Base-by-base conservation (phyloP, 1,140 invertebrate species). In the Drosophila ambigua region DNA sequence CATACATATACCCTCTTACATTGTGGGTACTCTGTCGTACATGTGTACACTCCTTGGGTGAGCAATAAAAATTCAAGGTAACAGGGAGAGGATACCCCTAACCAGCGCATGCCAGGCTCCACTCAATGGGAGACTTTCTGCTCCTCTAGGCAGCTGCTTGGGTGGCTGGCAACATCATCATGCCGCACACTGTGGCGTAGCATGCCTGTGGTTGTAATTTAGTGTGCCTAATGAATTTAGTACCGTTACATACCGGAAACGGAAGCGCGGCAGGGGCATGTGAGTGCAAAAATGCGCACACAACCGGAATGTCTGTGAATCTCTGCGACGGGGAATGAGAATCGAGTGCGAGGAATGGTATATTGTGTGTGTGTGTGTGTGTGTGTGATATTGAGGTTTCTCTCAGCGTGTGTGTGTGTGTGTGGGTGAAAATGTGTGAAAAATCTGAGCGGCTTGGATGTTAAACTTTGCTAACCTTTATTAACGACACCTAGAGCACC, bases 171-270 rank as follows among this genome's bases (percentile, higher is more conserved):
- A 69, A 69, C 64, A 49, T 51, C 69, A 78, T 78, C 72, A 77
- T 76, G 65, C 76, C 58, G 11, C 31, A 35, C 31, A 11, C 31
- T 35, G 31, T 11, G 11, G 35, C 35, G 11, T 11, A 13, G 35
- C 35, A 39, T 68, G 66, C 63, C 72, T 82, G 83, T 62, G 83
- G 83, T 88, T 88, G 83, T 88, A 88, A 88, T 88, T 88, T 88
- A 88, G 83, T 88, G 83, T 88, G 79, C 79, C 83, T 88, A 88
- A 88, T 88, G 83, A 88, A 88, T 88, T 88, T 88, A 88, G 83
- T 88, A 88, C 72, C 83, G 79, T 88, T 79, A 88, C 83, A 79
- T 83, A 88, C 79, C 79, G 83, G 60, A 78, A 81, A 66, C 59
- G 68, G 43, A 11, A 13, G 23, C 11, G 31, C 9, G 51, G 31